Percentiles rank a stretch among this genome's conserved stretches.
Conservation (phyloP, 1,140 invertebrate species). For the Ceratina calcarata region DNA sequence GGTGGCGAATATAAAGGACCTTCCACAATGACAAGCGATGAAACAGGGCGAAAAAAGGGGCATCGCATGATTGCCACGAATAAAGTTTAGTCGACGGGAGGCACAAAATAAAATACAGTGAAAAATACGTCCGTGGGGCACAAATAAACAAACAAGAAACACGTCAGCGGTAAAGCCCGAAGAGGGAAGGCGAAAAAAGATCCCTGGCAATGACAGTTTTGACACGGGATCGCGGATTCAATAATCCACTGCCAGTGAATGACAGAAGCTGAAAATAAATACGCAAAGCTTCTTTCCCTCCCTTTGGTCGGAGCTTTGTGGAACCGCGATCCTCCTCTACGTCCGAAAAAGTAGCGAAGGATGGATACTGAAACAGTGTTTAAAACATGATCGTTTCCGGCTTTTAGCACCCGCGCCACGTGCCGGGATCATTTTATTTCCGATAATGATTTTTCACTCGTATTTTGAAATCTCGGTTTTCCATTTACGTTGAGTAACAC, state of each 20-base stretch:
- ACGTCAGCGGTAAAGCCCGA: neutral
- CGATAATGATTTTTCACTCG: neutral
- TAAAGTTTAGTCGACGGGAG: slow-evolving; percentile 1
- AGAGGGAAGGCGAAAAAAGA: slow-evolving; percentile 19
- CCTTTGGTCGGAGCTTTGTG: slow-evolving; percentile 15
- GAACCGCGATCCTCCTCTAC: slow-evolving; percentile 7
- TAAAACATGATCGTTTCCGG: neutral
- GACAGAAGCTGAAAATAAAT: slow-evolving; percentile 65
- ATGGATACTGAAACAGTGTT: slow-evolving; percentile 18
- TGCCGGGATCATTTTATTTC: neutral
- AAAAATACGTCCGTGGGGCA: neutral
- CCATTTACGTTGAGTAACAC: neutral
- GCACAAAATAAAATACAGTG: slow-evolving; percentile 10
- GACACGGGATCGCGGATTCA: slow-evolving; percentile 54
- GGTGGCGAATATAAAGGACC: neutral
- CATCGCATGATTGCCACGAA: slow-evolving; percentile 19
- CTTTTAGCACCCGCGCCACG: neutral
- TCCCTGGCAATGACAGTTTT: slow-evolving; percentile 56
- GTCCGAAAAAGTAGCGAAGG: slow-evolving; percentile 31
- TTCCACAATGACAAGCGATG: slow-evolving; percentile 9
- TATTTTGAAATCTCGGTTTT: neutral
- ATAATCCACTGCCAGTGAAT: slow-evolving; percentile 59
- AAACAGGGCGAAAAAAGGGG: neutral
- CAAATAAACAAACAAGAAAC: slow-evolving; percentile 42
- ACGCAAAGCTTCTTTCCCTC: slow-evolving; percentile 21